Conservation (phyloP, 2,888 invertebrate species). For the Gibbula magus region DNA sequence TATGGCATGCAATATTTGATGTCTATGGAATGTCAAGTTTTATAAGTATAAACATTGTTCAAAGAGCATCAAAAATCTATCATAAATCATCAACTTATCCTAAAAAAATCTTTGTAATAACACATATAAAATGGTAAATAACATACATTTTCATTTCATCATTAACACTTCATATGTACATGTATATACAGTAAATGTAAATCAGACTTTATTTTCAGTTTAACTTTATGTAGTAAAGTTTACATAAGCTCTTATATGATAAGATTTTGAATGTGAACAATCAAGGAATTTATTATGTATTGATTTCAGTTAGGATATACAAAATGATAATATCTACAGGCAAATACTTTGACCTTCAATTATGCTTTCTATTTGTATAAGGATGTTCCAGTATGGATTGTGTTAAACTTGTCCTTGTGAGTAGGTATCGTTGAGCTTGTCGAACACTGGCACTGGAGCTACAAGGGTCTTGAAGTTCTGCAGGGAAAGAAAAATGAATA, state of each 20-base stretch:
- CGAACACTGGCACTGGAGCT: constrained; percentile 73
- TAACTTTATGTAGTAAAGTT: not conserved
- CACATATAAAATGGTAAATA: not conserved
- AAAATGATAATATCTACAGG: not conserved
- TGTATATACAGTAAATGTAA: not conserved
- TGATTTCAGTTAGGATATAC: not conserved
- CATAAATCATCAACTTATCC: no score
- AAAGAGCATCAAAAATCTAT: not conserved
- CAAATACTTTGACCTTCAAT: not conserved
- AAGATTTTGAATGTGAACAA: not conserved
- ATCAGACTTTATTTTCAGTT: not conserved
- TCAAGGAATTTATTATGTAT: not conserved
- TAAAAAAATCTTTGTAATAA: not conserved
- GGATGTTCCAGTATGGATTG: no score
- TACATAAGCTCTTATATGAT: not conserved
- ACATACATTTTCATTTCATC: not conserved
- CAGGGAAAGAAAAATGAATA: constrained; percentile 39
- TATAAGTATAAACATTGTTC: not conserved
- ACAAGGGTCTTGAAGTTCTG: constrained; percentile 73
- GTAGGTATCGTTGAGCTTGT: constrained; percentile 73
- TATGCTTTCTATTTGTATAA: not conserved
- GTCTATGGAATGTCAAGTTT: not conserved
- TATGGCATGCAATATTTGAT: not conserved
- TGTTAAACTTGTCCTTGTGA: constrained; percentile 70
- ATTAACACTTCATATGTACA: not conserved